Percentiles rank a stretch among this genome's conserved stretches.
phyloP scores from a whole-genome alignment of 2,797 vertebrate species.

The Semotilus atromaculatus region DNA sequence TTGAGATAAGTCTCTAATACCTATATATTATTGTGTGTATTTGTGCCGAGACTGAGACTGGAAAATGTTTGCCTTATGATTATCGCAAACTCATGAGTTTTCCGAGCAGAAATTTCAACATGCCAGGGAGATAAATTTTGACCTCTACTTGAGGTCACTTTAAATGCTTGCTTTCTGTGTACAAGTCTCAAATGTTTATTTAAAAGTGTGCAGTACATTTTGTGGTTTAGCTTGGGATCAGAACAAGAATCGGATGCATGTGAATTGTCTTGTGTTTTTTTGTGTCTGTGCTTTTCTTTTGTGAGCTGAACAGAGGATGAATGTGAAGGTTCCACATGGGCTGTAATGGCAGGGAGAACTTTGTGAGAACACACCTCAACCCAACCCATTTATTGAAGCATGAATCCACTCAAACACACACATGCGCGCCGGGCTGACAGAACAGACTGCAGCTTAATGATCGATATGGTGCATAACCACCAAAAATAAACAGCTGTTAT shows the following conservation, averaged over 20 bases:
- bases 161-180: neutral
- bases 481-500: conserved; percentile 41
- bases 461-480: conserved; percentile 22
- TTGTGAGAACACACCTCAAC: conserved; percentile 31
- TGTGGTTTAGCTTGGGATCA: neutral
- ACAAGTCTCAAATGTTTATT: conserved; percentile 1
- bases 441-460: conserved; percentile 32
- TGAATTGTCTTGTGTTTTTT: conserved; percentile 32
- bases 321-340: conserved; percentile 7
- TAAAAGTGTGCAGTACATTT: neutral
- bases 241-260: neutral
- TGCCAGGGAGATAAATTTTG: neutral
- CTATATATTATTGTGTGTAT: neutral
- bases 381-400: conserved; percentile 31
- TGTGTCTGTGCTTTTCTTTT: conserved; percentile 1
- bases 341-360: conserved; percentile 19
- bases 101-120: conserved; percentile 21
- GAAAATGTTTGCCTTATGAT: conserved; percentile 1
- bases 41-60: neutral
- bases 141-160: conserved; percentile 1
- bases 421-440: conserved; percentile 9
- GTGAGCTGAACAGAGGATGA: conserved; percentile 24
- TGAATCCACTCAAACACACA: conserved; percentile 10
- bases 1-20: neutral
- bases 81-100: conserved; percentile 16